These are phyloP conservation scores for Lycorma delicatula DNA, from an alignment of 1,140 invertebrate species.

Conservation along the genomic window DNA sequence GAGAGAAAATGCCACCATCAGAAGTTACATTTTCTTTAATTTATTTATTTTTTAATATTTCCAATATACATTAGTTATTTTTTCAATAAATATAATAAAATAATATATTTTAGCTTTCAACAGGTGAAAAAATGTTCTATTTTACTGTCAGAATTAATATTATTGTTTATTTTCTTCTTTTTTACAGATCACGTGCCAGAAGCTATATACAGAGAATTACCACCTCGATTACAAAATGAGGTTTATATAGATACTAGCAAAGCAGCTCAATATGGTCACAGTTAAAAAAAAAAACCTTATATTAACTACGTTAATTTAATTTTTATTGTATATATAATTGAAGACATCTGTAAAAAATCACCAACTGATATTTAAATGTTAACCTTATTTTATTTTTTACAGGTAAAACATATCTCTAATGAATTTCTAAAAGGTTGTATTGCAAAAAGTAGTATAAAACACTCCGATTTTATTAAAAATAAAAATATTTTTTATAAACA, in stretches of 20 bases:
- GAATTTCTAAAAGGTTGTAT: too few relatives aligned
- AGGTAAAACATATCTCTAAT: too few relatives aligned
- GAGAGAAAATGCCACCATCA: too few relatives aligned
- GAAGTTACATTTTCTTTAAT: too few relatives aligned
- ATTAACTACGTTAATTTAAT: background rate
- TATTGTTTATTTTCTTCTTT: slow-evolving; percentile 24
- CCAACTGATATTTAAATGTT: background rate
- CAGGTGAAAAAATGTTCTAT: slow-evolving; percentile 3
- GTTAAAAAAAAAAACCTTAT: background rate
- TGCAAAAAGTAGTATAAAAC: too few relatives aligned
- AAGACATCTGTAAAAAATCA: background rate
- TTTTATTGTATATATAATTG: background rate
- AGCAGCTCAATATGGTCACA: background rate
- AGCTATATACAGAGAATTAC: slow-evolving; percentile 68
- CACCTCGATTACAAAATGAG: slow-evolving; percentile 54
- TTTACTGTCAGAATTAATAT: background rate
- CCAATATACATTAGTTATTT: too few relatives aligned
- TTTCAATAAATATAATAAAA: too few relatives aligned
- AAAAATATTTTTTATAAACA: too few relatives aligned
- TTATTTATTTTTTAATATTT: too few relatives aligned
- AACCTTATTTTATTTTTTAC: background rate
- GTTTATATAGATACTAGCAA: slow-evolving; percentile 49
- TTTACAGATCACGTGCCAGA: slow-evolving; percentile 70
- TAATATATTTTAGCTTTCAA: too few relatives aligned
- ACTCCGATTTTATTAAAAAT: too few relatives aligned